These are phyloP conservation scores for Pachymerium ferrugineum DNA, from an alignment of 2,888 invertebrate species.

Conservation along the genomic window DNA sequence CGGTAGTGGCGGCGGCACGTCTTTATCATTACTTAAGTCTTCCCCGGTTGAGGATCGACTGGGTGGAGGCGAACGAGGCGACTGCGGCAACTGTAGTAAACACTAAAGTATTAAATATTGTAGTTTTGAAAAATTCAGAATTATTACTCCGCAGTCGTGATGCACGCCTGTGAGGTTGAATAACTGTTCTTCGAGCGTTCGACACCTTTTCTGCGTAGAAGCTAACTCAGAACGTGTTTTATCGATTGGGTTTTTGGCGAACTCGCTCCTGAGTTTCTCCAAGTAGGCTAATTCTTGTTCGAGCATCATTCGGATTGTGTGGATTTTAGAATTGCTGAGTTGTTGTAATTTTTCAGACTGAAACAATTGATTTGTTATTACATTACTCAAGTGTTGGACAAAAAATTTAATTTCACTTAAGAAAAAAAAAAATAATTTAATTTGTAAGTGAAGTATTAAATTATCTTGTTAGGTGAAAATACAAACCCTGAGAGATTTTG, in stretches of 20 bases:
- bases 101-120: not conserved
- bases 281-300: slow-evolving; percentile 79
- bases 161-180: slow-evolving; percentile 37
- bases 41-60: slow-evolving; percentile 27
- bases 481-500: not conserved
- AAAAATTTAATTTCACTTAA: not conserved
- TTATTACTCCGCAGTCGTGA: slow-evolving; percentile 29
- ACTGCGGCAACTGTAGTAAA: slow-evolving; percentile 36
- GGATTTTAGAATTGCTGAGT: slow-evolving; percentile 66
- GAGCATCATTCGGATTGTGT: slow-evolving; percentile 82
- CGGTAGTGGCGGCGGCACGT: slow-evolving; percentile 33
- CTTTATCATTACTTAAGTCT: not conserved
- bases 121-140: not conserved
- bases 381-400: not conserved
- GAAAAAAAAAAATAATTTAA: not conserved
- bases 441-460: not conserved
- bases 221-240: slow-evolving; percentile 53
- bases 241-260: slow-evolving; percentile 50
- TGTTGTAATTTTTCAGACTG: slow-evolving; percentile 80
- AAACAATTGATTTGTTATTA: slow-evolving; percentile 40
- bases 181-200: slow-evolving; percentile 58
- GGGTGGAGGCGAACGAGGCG: slow-evolving; percentile 37
- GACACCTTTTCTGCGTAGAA: slow-evolving; percentile 58
- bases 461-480: not conserved
- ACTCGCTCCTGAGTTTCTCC: slow-evolving; percentile 64